phyloP scores from a whole-genome alignment of 2,888 invertebrate genomes.

The Dione juno region DNA sequence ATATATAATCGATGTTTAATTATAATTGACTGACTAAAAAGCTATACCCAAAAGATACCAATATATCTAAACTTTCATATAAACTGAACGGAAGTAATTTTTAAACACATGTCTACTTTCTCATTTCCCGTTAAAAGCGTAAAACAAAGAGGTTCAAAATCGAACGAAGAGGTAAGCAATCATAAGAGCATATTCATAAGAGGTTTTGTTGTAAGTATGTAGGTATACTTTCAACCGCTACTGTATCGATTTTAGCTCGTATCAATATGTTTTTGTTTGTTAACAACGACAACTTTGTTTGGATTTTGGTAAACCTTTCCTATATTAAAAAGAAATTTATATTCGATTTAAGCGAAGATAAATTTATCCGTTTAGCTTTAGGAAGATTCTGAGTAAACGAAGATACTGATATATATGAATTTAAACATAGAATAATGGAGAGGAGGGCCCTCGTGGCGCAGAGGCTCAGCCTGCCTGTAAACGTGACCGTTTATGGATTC shows the following conservation, averaged over 20 bases:
- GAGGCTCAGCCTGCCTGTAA: too few species aligned
- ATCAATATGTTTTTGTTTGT: constrained; percentile 15
- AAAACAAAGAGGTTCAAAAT: not conserved
- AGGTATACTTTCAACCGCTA: not conserved
- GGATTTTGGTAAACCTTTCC: not conserved
- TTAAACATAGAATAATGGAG: not conserved
- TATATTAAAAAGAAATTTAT: constrained; percentile 12
- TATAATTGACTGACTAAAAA: too few species aligned
- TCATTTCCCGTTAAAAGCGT: not conserved
- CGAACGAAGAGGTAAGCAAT: not conserved
- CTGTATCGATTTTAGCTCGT: constrained; percentile 11
- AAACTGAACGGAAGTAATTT: too few species aligned
- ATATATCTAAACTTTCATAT: too few species aligned
- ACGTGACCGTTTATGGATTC: too few species aligned
- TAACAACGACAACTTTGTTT: constrained; percentile 7
- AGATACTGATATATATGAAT: not conserved
- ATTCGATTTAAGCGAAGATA: not conserved
- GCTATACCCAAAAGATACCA: too few species aligned
- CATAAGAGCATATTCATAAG: not conserved
- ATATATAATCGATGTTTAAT: too few species aligned
- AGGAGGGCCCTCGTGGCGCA: too few species aligned
- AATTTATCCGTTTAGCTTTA: constrained; percentile 1
- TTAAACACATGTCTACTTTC: too few species aligned
- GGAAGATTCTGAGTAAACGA: not conserved
- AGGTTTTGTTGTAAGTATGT: not conserved